A percentile compares a stretch with the other conserved stretches of the same genome.
Conservation (phyloP, 2,797 vertebrate genomes). For the Potorous gilbertii region DNA sequence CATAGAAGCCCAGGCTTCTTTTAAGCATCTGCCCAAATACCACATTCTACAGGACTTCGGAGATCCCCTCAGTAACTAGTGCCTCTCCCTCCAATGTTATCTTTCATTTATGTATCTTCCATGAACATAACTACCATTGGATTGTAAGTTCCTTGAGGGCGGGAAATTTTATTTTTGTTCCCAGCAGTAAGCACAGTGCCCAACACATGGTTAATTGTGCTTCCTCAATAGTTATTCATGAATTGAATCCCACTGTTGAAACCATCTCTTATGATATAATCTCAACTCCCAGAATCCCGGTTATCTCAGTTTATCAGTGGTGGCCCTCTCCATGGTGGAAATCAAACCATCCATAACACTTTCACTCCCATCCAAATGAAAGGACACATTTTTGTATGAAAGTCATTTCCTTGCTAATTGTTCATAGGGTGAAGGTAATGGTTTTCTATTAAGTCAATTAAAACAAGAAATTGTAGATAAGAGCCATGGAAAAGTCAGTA, state of each 20-base stretch:
- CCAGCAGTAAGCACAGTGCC: background rate
- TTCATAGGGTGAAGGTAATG: constrained; percentile 52
- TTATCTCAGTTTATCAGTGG: background rate
- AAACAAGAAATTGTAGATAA: background rate
- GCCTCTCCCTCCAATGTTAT: too few relatives aligned
- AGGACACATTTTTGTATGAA: constrained; percentile 2
- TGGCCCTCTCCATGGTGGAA: background rate
- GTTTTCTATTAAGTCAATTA: constrained; percentile 41
- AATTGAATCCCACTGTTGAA: background rate
- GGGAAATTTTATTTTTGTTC: too few relatives aligned
- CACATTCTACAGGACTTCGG: too few relatives aligned
- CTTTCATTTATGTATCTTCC: too few relatives aligned
- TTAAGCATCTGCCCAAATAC: too few relatives aligned
- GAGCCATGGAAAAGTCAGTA: background rate
- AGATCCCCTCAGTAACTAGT: too few relatives aligned
- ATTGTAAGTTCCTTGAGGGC: too few relatives aligned
- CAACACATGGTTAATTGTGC: background rate
- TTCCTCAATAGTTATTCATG: background rate
- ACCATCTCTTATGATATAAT: background rate
- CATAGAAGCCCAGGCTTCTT: too few relatives aligned
- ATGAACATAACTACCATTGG: too few relatives aligned
- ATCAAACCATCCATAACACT: constrained; percentile 11
- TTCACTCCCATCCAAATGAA: constrained; percentile 20
- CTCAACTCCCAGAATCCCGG: constrained; percentile 4
- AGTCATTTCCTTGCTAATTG: constrained; percentile 16